Conservation (phyloP, 1,140 invertebrate species). For the Ectropis grisescens region DNA sequence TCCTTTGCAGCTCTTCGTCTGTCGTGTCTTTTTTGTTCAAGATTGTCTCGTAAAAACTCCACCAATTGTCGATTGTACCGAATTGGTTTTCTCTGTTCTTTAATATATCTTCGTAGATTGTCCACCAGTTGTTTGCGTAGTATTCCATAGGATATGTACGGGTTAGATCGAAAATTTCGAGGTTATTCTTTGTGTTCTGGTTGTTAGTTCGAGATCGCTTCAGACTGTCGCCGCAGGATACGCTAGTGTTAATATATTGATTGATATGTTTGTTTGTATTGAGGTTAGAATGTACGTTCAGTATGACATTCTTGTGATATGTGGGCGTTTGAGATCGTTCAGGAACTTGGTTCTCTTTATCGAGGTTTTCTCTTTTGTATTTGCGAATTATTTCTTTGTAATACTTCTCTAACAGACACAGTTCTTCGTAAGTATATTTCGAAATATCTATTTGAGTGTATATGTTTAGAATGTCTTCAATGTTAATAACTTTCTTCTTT, state of each 20-base stretch:
- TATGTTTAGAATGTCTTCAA: conserved; percentile 47
- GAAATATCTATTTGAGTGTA: conserved; percentile 47
- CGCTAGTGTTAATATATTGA: conserved; percentile 19
- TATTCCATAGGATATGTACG: conserved; percentile 55
- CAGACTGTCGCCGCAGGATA: conserved; percentile 18
- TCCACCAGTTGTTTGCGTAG: conserved; percentile 69
- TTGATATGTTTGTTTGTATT: conserved; percentile 26
- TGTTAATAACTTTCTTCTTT: conserved; percentile 39
- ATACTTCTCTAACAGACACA: conserved; percentile 49
- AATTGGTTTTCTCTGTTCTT: conserved; percentile 59
- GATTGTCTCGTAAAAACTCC: conserved; percentile 56
- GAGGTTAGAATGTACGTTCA: conserved; percentile 28
- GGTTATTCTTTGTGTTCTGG: conserved; percentile 23
- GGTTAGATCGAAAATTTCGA: conserved; percentile 50
- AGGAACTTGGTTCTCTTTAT: conserved; percentile 37
- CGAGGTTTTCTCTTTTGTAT: conserved; percentile 34
- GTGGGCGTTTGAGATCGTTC: conserved; percentile 20
- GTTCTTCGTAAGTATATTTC: conserved; percentile 53
- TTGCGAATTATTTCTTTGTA: conserved; percentile 58
- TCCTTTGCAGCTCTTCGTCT: conserved; percentile 28
- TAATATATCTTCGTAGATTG: conserved; percentile 60
- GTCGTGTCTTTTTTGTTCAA: conserved; percentile 38
- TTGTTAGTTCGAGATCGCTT: conserved; percentile 22
- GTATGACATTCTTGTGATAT: conserved; percentile 29
- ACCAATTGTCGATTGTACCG: conserved; percentile 66